Percentiles rank a stretch among this genome's conserved stretches.
These are phyloP conservation scores for Amiota communis DNA, from an alignment of 2,888 invertebrate species.

Conservation along the genomic window DNA sequence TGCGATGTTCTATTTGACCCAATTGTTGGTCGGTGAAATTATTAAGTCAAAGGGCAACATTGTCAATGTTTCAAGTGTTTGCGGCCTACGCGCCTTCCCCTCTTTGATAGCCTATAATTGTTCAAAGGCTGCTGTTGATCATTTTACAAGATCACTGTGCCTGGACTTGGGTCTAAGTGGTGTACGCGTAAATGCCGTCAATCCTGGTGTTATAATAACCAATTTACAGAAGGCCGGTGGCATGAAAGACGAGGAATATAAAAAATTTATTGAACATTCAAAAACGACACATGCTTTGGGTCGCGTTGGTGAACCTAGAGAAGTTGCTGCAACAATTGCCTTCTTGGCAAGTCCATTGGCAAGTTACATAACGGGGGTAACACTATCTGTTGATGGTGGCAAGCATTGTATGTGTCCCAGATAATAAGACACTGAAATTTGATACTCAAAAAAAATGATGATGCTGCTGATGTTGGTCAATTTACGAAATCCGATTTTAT, in stretches of 20 bases:
- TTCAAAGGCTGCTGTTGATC: constrained; percentile 93
- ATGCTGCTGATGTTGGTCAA: no score
- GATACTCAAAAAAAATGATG: not conserved
- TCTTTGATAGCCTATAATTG: constrained; percentile 90
- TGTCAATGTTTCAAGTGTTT: constrained; percentile 94
- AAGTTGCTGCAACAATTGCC: constrained; percentile 90
- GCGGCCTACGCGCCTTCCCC: constrained; percentile 89
- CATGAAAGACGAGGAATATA: constrained; percentile 85
- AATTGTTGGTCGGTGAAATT: constrained; percentile 87
- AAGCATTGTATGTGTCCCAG: constrained; percentile 93
- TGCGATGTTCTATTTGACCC: constrained; percentile 83
- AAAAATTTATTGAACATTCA: constrained; percentile 85
- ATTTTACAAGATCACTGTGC: constrained; percentile 91
- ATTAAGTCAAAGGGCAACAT: constrained; percentile 86
- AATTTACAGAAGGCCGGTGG: constrained; percentile 89
- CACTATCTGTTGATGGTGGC: constrained; percentile 93
- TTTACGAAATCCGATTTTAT: no score
- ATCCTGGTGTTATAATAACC: constrained; percentile 89
- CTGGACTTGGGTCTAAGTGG: constrained; percentile 85
- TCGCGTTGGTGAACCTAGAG: constrained; percentile 85
- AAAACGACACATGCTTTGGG: constrained; percentile 93
- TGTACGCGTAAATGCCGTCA: constrained; percentile 90
- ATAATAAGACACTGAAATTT: constrained; percentile 61
- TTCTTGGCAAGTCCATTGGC: constrained; percentile 91
- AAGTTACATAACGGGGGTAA: constrained; percentile 91